phyloP scores from a whole-genome alignment of 2,113 vertebrate species.

The Sciurus niger region DNA sequence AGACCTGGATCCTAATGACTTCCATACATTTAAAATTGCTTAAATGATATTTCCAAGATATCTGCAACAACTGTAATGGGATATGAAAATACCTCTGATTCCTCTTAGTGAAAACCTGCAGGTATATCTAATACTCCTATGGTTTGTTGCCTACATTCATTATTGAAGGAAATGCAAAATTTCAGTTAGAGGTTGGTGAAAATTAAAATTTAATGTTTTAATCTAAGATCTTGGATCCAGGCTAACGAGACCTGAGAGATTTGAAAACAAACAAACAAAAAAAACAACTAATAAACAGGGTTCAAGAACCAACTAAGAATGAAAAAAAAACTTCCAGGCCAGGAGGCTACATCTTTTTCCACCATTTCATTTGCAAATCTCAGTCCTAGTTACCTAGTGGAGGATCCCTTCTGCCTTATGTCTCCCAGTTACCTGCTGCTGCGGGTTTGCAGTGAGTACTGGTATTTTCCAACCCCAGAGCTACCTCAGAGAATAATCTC shows the following conservation, averaged over 20 bases:
- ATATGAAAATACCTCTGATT: not conserved
- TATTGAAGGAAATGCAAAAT: not conserved
- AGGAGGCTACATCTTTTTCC: not conserved
- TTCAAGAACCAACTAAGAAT: not conserved
- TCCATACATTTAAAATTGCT: not conserved
- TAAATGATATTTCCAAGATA: not conserved
- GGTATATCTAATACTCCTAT: not conserved
- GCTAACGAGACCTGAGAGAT: not conserved
- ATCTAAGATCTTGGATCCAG: not conserved
- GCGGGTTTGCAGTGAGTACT: not conserved
- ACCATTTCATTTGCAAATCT: constrained; percentile 12
- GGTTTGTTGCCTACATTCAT: not conserved
- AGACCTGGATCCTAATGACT: not conserved
- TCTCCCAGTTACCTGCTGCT: not conserved
- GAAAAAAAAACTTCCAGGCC: not conserved
- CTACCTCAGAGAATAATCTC: not conserved
- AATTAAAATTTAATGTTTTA: constrained; percentile 24
- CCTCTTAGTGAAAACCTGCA: constrained; percentile 39
- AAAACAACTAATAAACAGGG: not conserved
- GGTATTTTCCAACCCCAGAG: not conserved
- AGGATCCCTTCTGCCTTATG: not conserved
- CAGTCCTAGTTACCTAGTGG: not conserved
- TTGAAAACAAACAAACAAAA: constrained; percentile 17
- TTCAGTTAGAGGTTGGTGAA: constrained; percentile 20
- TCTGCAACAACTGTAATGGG: not conserved